These are phyloP conservation scores for Drosophila pruinosa DNA, from an alignment of 1,140 invertebrate species.

Conservation along the genomic window DNA sequence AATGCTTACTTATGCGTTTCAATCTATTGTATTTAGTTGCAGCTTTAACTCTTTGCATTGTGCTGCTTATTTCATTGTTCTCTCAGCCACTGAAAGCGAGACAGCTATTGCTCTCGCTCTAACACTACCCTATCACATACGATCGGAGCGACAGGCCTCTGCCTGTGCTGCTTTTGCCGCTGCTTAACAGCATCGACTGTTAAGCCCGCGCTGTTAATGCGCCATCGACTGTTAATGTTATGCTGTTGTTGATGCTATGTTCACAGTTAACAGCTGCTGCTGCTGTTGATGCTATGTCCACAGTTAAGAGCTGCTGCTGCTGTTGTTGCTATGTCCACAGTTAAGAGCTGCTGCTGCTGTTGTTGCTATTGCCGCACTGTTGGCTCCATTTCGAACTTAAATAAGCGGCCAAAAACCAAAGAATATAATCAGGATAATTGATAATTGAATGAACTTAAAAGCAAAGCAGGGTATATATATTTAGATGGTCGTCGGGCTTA, in stretches of 20 bases:
- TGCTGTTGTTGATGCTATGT: conserved; percentile 5
- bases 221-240: neutral
- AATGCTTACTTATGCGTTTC: too few species aligned
- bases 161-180: too few species aligned
- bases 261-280: neutral
- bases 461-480: neutral
- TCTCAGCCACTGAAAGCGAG: neutral
- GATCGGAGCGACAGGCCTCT: too few species aligned
- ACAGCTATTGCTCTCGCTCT: too few species aligned
- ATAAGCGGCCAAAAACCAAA: conserved; percentile 2
- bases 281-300: too few species aligned
- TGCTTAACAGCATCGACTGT: too few species aligned
- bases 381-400: neutral
- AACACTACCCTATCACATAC: too few species aligned
- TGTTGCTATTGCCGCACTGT: neutral
- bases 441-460: conserved; percentile 11
- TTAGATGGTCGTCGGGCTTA: conserved; percentile 8
- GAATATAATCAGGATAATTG: neutral
- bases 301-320: neutral
- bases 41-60: neutral
- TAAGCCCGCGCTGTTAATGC: too few species aligned
- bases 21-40: neutral
- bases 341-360: neutral
- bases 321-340: too few species aligned
- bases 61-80: neutral